Base-by-base conservation (phyloP, 1,140 invertebrate genomes). In the Leptopilina clavipes region DNA sequence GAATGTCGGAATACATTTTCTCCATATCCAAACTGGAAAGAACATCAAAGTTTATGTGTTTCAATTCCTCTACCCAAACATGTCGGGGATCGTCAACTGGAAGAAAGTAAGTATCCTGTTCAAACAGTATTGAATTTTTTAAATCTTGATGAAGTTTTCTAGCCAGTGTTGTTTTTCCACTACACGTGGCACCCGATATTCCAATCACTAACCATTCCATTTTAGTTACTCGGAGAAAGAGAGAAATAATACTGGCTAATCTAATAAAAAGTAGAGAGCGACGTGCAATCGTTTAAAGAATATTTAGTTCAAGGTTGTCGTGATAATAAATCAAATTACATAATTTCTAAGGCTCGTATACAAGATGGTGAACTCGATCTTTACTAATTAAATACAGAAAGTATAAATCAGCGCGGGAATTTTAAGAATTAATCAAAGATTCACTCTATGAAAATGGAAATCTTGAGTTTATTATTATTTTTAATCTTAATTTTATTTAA, bases 91-190 rank as follows among this genome's bases (percentile, higher is more conserved):
- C 93, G 77, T 95, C 92, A 19, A 92, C 89, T 0, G 92, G 92
- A 70, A 93, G 91, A 86, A 96, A 97, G 87, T 96, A 97, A 82
- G 93, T 87, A 87, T 97, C 96, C 88, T 97, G 96, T 79, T 93
- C 91, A 12, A 97, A 90, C 0, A 94, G 59, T 45, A 92, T 86
- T 0, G 92, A 91, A 43, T 93, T 91, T 70, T 89, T 86, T 18
- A 93, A 90, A 31, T 88, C 88, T 54, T 93, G 86, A 3, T 91
- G 86, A 9, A 96, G 79, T 78, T 90, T 89, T 22, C 90, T 91
- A 0, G 94, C 91, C 17, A 96, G 80, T 0, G 94, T 94, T 1
- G 95, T 95, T 90, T 97, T 97, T 45, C 96, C 96, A 70, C 95
- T 94, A 80, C 94, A 95, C 0, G 95, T 96, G 3, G 94, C 93